Evolutionary conservation across 2,888 invertebrate genomes (phyloP), one percentile per base, ranked within the genome.

Genomic region (Cephus pygmeus): DNA sequence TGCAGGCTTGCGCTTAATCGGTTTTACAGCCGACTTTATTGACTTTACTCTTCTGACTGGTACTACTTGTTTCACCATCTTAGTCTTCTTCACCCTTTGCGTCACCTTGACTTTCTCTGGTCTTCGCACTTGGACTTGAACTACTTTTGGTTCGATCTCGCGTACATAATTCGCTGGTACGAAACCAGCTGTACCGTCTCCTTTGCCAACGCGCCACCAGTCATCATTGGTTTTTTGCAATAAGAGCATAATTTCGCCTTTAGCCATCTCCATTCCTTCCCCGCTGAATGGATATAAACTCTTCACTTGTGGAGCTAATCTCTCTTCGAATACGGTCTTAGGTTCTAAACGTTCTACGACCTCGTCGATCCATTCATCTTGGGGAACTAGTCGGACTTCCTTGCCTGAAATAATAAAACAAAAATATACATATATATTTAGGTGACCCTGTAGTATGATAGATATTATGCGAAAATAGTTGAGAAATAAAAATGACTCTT

Each of bases 171-270:
- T 98, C 1, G 98, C 98, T 0, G 99, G 99, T 4, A 99, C 98
- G 92, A 98, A 99, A 1, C 99, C 99, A 88, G 99, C 99, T 0
- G 95, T 94, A 0, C 98, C 96, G 89, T 97, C 97, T 0, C 95
- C 95, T 91, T 98, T 98, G 23, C 98, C 94, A n/a, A 99, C 97
- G 87, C 97, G 97, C 99, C 99, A 99, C 99, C 99, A 99, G 91
- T 99, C 99, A 0, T 96, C 95, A 92, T 99, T 99, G 11, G 98
- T 98, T 92, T 98, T 98, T 90, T 96, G 97, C 82, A 99, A 94
- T 1, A 99, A 93, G 88, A 98, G 96, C 97, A 99, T 97, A 2
- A 95, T 93, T 92, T 99, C 98, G 77, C 97, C 97, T 92, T 98
- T 99, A 77, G 94, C 94, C 94, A 98, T 97, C 75, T 95, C 95